These are phyloP conservation scores for Zalophus californianus DNA, from an alignment of 2,797 vertebrate species.

Conservation along the genomic window DNA sequence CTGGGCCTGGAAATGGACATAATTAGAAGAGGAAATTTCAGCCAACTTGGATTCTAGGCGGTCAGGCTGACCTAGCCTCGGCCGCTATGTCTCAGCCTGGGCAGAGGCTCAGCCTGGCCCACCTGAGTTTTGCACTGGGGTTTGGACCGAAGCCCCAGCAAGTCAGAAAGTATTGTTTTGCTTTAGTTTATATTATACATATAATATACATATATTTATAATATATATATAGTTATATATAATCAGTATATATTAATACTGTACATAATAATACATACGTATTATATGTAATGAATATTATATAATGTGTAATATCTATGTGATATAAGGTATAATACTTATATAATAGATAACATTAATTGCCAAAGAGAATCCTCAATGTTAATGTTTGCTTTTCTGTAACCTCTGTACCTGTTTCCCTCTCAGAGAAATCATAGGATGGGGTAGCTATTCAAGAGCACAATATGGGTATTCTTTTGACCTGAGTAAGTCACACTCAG, in stretches of 20 bases:
- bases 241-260: neutral
- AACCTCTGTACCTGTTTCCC: neutral
- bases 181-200: neutral
- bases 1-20: neutral
- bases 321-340: neutral
- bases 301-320: neutral
- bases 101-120: neutral
- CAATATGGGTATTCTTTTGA: neutral
- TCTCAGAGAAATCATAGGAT: conserved; percentile 5
- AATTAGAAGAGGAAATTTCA: neutral
- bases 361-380: neutral
- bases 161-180: conserved; percentile 9
- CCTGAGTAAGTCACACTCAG: neutral
- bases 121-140: neutral
- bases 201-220: neutral
- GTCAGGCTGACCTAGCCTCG: neutral
- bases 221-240: neutral
- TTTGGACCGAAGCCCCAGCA: neutral
- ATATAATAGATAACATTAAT: neutral
- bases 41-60: neutral
- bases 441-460: neutral
- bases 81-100: neutral
- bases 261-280: neutral
- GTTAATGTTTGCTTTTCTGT: neutral
- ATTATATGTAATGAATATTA: neutral